Evolutionary conservation across 2,888 invertebrate genomes (phyloP), one percentile per base, ranked within the genome.

Genomic region (Orthosia gothica): DNA sequence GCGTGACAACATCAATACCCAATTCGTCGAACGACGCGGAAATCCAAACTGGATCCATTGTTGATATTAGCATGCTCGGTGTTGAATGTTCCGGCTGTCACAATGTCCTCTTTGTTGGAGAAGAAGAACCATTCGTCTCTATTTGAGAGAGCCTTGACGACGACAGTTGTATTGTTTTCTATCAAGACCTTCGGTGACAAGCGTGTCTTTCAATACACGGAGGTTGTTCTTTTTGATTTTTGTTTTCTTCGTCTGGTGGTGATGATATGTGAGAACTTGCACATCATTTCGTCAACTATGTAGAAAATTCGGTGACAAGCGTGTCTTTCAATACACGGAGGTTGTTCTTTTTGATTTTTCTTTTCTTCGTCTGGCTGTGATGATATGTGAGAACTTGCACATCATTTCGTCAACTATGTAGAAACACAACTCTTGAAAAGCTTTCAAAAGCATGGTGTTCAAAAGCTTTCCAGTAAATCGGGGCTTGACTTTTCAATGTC

Each of bases 231-330:
- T n/a, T n/a, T n/a, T n/a, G n/a, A n/a, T n/a, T n/a, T n/a, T n/a
- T n/a, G n/a, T n/a, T n/a, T n/a, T n/a, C 96, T 88, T 32, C 86
- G 91, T 0, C 95, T 94, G 7, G 91, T 78, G 61, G 83, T 89
- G 5, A 95, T 90, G 0, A 95, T 95, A 74, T 95, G 95, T 2
- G 94, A 95, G 75, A 95, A 95, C 70, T 92, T 87, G 2, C 95
- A 90, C 0, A 95, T 95, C 95, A 96, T 95, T 73, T 96, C 96
- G 23, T 91, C 84, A 2, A 95, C 94, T 7, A 92, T 86, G 9
- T 91, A 57, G 26, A 93, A 93, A 0, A n/a, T 93, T 93, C 3
- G 92, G n/a, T 54, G 26, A 26, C 26, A 3, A 26, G 26, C 3
- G 26, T 26, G 26, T 26, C 26, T 26, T 26, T 26, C 26, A 26